Conservation (phyloP, 1,140 invertebrate species). For the Drosophila setifemur region DNA sequence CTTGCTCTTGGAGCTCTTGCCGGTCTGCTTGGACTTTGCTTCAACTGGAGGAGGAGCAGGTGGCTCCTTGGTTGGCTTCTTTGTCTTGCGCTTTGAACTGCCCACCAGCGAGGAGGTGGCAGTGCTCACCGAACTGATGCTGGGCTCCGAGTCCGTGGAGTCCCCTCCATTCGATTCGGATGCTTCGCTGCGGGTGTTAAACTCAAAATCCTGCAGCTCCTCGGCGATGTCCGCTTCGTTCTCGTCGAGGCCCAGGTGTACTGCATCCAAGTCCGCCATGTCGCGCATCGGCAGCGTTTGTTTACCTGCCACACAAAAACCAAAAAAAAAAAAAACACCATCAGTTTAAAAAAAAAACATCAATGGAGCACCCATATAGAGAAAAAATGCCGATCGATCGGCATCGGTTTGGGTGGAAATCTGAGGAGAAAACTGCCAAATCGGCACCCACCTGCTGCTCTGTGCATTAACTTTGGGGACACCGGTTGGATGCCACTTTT, state of each 20-base stretch:
- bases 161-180: constrained; percentile 85
- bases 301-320: constrained; percentile 50
- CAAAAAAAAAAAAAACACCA: constrained; percentile 5
- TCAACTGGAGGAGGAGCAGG: not conserved
- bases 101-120: constrained; percentile 83
- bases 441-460: constrained; percentile 51
- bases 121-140: constrained; percentile 89
- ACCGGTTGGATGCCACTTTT: constrained; percentile 14
- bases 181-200: constrained; percentile 91
- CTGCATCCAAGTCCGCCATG: constrained; percentile 84
- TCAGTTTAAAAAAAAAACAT: not conserved
- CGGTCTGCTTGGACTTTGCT: constrained; percentile 21
- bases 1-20: constrained; percentile 33
- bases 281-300: constrained; percentile 73
- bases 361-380: constrained; percentile 59
- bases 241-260: constrained; percentile 88
- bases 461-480: constrained; percentile 22
- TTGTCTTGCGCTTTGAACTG: constrained; percentile 83
- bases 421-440: constrained; percentile 18
- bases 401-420: constrained; percentile 34
- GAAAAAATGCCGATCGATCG: constrained; percentile 76
- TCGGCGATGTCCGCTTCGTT: constrained; percentile 88
- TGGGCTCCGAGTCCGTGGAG: constrained; percentile 86
- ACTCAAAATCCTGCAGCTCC: constrained; percentile 87
- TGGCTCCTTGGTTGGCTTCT: constrained; percentile 76